Conservation (phyloP, 2,888 invertebrate genomes). For the Synergus umbraculus region DNA sequence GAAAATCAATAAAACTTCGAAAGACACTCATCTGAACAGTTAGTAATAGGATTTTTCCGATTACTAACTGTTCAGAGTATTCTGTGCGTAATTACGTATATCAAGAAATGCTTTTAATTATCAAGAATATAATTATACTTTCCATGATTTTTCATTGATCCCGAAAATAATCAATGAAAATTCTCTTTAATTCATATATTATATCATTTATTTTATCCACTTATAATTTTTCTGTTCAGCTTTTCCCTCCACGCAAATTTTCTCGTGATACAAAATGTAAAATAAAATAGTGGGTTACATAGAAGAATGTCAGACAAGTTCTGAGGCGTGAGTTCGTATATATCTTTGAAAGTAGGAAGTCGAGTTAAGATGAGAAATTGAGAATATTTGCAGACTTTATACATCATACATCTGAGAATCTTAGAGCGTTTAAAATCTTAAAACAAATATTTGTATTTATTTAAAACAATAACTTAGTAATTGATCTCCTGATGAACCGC, state of each 20-base stretch:
- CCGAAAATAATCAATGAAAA: no score
- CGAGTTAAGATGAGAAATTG: slow-evolving; percentile 3
- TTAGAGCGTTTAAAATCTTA: not conserved
- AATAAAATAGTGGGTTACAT: slow-evolving; percentile 19
- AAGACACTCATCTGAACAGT: no score
- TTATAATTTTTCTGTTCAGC: no score
- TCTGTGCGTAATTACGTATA: no score
- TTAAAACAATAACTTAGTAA: not conserved
- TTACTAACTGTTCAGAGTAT: not conserved
- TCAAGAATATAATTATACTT: no score
- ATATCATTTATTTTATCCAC: no score
- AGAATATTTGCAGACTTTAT: slow-evolving; percentile 23
- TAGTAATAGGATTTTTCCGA: no score
- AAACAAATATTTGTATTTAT: not conserved
- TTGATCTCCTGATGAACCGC: not conserved
- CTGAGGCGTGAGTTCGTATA: slow-evolving; percentile 8
- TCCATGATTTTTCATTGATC: no score
- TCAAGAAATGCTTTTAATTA: no score
- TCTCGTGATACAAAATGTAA: slow-evolving; percentile 11
- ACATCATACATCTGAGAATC: not conserved
- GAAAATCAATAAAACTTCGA: no score
- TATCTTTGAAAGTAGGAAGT: slow-evolving; percentile 37
- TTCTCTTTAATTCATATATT: no score
- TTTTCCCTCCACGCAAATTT: not conserved
- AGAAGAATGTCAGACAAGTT: slow-evolving; percentile 3